A percentile compares a stretch with the other conserved stretches of the same genome.
Conservation (phyloP, 2,888 invertebrate genomes). For the Megalurothrips usitatus region DNA sequence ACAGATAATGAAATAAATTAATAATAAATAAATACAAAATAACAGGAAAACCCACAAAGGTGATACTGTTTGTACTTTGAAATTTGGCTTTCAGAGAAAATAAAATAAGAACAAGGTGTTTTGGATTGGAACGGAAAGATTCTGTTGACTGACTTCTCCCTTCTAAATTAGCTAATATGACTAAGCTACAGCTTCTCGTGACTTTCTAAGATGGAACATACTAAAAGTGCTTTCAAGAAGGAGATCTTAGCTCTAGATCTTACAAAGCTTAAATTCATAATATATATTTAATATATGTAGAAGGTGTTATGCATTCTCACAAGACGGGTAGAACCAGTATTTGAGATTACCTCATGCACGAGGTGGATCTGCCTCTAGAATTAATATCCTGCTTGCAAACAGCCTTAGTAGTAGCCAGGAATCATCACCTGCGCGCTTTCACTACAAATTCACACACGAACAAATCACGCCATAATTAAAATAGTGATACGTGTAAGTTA, state of each 20-base stretch:
- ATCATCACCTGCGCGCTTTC: background rate
- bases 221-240: slow-evolving; percentile 25
- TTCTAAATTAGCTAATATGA: slow-evolving; percentile 8
- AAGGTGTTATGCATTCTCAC: background rate
- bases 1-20: background rate
- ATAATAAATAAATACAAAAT: background rate
- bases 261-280: slow-evolving; percentile 13
- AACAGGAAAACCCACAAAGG: background rate
- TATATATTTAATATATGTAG: background rate
- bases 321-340: background rate
- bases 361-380: slow-evolving; percentile 16
- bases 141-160: slow-evolving; percentile 7
- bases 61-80: slow-evolving; percentile 7
- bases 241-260: slow-evolving; percentile 17
- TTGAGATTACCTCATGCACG: background rate
- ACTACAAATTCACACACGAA: background rate
- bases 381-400: slow-evolving; percentile 17
- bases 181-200: slow-evolving; percentile 22
- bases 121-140: background rate
- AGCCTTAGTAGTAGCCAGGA: slow-evolving; percentile 4
- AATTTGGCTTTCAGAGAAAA: slow-evolving; percentile 1
- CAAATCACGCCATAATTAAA: background rate
- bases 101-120: background rate
- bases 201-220: slow-evolving; percentile 15
- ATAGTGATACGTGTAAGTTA: slow-evolving; percentile 16